Conservation (phyloP, 2,113 vertebrate genomes). For the Neolamprologus brichardi region DNA sequence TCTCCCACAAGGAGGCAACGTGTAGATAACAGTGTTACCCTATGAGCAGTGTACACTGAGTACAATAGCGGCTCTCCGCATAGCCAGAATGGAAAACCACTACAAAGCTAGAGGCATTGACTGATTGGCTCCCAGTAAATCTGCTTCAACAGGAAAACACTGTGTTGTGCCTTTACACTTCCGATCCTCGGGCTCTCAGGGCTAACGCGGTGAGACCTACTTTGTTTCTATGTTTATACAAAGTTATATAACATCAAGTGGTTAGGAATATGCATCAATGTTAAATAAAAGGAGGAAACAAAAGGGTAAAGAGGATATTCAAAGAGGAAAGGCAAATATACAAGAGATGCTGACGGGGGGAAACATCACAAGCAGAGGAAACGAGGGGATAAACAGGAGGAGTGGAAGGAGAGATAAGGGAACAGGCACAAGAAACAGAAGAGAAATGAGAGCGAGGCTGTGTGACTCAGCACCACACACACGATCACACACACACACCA, state of each 20-base stretch:
- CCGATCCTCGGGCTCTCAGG: background rate
- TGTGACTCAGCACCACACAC: conserved; percentile 49
- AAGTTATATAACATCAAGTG: background rate
- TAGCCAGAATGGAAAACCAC: background rate
- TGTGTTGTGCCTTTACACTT: background rate
- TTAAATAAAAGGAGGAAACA: background rate
- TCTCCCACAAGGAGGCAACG: conserved; percentile 56
- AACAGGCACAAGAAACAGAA: background rate
- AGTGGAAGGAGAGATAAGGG: conserved; percentile 34
- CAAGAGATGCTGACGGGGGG: background rate
- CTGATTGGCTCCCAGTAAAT: conserved; percentile 19
- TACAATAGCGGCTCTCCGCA: background rate
- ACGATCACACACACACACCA: background rate
- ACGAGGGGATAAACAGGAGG: background rate
- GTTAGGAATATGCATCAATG: background rate
- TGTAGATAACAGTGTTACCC: background rate
- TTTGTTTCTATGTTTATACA: conserved; percentile 23
- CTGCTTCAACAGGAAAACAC: conserved; percentile 27
- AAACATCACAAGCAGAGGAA: conserved; percentile 23
- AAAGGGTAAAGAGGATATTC: background rate
- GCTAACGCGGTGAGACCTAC: background rate
- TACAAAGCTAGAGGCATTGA: conserved; percentile 33
- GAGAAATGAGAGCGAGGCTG: conserved; percentile 2
- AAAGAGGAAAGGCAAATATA: background rate
- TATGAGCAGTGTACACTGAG: background rate